phyloP scores from a whole-genome alignment of 2,797 vertebrate species.

The Rhinophrynus dorsalis region DNA sequence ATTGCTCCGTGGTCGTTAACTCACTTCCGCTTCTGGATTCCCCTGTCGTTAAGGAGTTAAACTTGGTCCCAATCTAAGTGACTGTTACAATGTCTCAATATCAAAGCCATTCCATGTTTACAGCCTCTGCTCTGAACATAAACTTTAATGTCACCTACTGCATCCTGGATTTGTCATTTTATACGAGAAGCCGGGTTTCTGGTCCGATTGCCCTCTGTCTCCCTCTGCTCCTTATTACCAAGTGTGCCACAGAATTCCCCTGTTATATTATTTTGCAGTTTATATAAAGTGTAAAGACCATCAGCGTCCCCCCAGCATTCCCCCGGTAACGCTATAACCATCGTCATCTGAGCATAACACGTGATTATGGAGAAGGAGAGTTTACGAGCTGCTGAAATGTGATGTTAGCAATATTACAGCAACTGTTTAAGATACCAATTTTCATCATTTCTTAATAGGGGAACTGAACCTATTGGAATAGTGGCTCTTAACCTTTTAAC shows the following conservation, averaged over 20 bases:
- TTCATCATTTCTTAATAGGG: neutral
- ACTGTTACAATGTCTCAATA: neutral
- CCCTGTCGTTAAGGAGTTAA: too few relatives aligned
- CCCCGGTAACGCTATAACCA: constrained; percentile 32
- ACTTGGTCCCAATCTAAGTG: too few relatives aligned
- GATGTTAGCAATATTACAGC: constrained; percentile 35
- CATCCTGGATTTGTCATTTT: neutral
- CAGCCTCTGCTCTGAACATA: neutral
- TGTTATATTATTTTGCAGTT: neutral
- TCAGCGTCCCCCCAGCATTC: neutral
- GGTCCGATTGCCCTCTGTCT: neutral
- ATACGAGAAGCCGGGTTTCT: neutral
- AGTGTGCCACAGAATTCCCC: too few relatives aligned
- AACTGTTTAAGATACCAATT: constrained; percentile 16
- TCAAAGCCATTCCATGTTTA: constrained; percentile 13
- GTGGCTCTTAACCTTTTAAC: too few relatives aligned
- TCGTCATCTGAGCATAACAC: constrained; percentile 25
- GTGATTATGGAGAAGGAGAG: constrained; percentile 13
- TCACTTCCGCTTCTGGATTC: too few relatives aligned
- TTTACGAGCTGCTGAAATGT: constrained; percentile 46
- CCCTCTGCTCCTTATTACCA: constrained; percentile 10
- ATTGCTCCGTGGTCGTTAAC: too few relatives aligned
- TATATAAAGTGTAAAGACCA: neutral
- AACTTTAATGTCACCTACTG: constrained; percentile 1
- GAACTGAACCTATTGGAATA: too few relatives aligned